These are phyloP conservation scores for Cheilinus undulatus DNA, from an alignment of 2,113 vertebrate genomes.

Conservation along the genomic window DNA sequence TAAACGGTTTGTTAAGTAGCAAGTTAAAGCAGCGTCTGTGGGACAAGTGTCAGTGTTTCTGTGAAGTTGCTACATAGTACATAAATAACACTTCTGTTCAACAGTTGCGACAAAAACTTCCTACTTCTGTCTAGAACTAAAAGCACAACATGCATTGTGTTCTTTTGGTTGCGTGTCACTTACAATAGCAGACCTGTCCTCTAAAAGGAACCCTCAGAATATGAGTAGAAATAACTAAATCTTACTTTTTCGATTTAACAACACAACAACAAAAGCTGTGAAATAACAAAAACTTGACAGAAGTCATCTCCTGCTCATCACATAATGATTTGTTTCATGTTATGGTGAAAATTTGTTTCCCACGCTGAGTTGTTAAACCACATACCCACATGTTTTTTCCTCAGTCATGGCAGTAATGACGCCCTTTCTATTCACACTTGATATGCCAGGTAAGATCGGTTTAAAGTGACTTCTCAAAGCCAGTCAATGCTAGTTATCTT, in stretches of 20 bases:
- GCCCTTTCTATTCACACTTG: too few relatives aligned
- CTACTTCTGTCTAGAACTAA: conserved; percentile 17
- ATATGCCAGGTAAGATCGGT: too few relatives aligned
- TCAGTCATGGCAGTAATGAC: too few relatives aligned
- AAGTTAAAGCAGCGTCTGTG: too few relatives aligned
- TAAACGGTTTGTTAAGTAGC: too few relatives aligned
- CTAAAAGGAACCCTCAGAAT: background rate
- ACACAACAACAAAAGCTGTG: background rate
- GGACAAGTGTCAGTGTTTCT: background rate
- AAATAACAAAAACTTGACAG: background rate
- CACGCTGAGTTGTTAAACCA: background rate
- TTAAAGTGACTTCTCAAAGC: too few relatives aligned
- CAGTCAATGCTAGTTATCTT: too few relatives aligned
- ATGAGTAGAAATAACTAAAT: too few relatives aligned
- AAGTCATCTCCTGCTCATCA: background rate
- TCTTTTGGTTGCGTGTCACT: background rate
- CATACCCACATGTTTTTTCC: too few relatives aligned
- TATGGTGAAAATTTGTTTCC: background rate
- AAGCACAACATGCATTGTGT: background rate
- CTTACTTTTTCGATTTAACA: too few relatives aligned
- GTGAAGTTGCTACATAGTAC: background rate
- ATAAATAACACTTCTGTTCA: conserved; percentile 29
- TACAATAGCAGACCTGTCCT: background rate
- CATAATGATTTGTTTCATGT: too few relatives aligned
- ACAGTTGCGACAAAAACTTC: conserved; percentile 22